A percentile compares a stretch with the other conserved stretches of the same genome.
These are phyloP conservation scores for Corythornis vintsioides DNA, from an alignment of 2,113 vertebrate species.

Conservation along the genomic window DNA sequence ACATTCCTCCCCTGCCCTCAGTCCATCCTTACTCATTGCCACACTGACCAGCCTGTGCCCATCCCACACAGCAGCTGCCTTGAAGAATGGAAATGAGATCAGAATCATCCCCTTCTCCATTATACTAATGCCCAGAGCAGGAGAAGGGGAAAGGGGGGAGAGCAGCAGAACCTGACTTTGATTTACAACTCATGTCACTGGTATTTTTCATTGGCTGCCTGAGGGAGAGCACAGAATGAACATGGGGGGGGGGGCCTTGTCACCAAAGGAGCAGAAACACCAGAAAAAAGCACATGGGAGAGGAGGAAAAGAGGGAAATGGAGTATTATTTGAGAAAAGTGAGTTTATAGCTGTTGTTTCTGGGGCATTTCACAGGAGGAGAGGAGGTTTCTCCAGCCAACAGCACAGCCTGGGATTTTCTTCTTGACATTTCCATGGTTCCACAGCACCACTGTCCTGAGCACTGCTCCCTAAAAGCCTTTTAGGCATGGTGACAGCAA, in stretches of 20 bases:
- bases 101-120: background rate
- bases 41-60: background rate
- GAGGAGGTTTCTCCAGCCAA: background rate
- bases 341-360: background rate
- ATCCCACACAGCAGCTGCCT: background rate
- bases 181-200: conserved; percentile 12
- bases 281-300: conserved; percentile 18
- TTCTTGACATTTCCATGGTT: background rate
- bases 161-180: background rate
- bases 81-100: background rate
- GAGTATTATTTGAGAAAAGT: background rate
- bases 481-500: background rate
- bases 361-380: background rate
- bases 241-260: background rate
- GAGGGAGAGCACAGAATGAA: background rate
- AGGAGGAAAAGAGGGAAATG: background rate
- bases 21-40: background rate
- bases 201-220: background rate
- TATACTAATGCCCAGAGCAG: background rate
- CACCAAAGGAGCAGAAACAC: background rate
- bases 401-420: background rate
- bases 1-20: background rate
- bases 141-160: background rate
- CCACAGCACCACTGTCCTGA: background rate
- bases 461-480: background rate